Conservation (phyloP, 2,888 invertebrate species). For the Fissipunctia ypsillon region DNA sequence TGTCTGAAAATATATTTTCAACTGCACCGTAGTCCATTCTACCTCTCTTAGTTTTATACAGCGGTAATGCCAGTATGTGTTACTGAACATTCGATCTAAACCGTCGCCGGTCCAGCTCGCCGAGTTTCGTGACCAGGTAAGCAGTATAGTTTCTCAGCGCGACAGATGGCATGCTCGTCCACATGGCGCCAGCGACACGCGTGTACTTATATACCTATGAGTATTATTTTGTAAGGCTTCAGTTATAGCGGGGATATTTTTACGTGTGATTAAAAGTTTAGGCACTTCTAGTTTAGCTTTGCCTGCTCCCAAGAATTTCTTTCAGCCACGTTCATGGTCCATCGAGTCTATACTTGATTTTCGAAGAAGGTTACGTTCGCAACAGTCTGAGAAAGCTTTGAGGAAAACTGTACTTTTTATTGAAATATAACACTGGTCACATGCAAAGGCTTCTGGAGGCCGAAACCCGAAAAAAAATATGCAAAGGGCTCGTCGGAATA, state of each 20-base stretch:
- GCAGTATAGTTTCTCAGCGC: constrained; percentile 71
- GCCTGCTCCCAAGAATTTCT: not conserved
- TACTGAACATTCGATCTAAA: constrained; percentile 26
- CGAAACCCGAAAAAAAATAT: not conserved
- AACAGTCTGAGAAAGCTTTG: not conserved
- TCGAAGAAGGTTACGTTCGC: not conserved
- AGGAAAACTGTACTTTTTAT: not conserved
- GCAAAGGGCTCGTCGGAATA: not conserved
- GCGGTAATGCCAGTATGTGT: constrained; percentile 31
- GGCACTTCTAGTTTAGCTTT: not conserved
- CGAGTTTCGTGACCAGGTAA: constrained; percentile 69
- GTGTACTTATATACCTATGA: constrained; percentile 67
- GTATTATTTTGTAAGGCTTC: constrained; percentile 49
- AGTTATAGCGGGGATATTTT: constrained; percentile 47
- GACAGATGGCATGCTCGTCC: constrained; percentile 85
- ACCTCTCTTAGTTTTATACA: constrained; percentile 15
- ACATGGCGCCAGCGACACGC: constrained; percentile 79
- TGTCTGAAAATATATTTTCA: too few relatives aligned
- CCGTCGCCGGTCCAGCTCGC: constrained; percentile 42
- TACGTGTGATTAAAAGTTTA: constrained; percentile 2
- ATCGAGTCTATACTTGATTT: not conserved
- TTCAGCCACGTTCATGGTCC: not conserved
- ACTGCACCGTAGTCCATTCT: not conserved
- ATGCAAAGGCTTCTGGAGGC: not conserved
- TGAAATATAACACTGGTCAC: not conserved